phyloP scores from a whole-genome alignment of 1,140 invertebrate species.

The Eriocheir sinensis region DNA sequence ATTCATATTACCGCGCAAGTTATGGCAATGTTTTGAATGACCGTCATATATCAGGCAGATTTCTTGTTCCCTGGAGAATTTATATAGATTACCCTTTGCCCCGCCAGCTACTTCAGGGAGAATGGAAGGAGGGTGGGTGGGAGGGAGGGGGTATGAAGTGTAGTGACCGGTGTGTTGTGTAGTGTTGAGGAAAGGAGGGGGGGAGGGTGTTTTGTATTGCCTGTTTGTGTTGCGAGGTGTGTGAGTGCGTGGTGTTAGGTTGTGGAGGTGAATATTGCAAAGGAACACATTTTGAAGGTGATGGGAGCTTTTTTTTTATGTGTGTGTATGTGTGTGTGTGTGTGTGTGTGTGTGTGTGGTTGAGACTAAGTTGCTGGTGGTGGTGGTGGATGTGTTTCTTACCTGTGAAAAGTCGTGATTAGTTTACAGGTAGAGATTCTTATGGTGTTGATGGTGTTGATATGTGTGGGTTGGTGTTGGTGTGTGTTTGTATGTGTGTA shows the following conservation, averaged over 20 bases:
- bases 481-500: not conserved
- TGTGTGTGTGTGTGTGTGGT: not conserved
- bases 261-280: not conserved
- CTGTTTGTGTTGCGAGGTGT: not conserved
- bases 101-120: not conserved
- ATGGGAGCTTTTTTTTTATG: not conserved
- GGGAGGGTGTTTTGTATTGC: no score
- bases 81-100: conserved; percentile 25
- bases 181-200: not conserved
- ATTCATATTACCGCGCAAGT: not conserved
- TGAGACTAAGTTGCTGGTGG: not conserved
- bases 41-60: not conserved
- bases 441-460: not conserved
- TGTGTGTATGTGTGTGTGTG: not conserved
- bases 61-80: conserved; percentile 15
- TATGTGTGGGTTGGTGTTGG: not conserved
- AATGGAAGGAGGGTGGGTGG: not conserved
- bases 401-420: not conserved
- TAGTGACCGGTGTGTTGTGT: not conserved
- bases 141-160: not conserved
- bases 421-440: not conserved
- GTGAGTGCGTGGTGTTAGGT: not conserved
- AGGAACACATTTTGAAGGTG: not conserved
- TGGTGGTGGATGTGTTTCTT: not conserved
- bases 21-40: not conserved